Evolutionary conservation across 1,140 invertebrate species (phyloP).

Genomic region (Drosophila albomicans): DNA sequence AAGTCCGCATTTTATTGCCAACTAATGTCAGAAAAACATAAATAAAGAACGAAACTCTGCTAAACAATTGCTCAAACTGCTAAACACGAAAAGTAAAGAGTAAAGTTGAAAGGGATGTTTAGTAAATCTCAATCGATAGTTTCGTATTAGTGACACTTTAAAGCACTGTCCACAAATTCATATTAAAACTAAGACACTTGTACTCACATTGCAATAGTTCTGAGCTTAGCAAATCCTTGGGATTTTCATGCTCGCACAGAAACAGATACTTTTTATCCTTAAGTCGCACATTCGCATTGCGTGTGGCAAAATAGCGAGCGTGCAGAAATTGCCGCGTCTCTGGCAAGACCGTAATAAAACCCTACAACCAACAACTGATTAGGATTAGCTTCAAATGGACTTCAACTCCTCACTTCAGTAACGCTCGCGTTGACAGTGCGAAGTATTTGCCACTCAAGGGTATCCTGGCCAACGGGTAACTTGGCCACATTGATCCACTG

Average conservation of each 20-base stretch:
- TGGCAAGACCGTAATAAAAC: constrained; percentile 14
- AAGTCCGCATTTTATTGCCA: constrained; percentile 37
- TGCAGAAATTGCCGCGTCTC: constrained; percentile 66
- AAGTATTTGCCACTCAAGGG: constrained; percentile 6
- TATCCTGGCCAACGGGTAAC: constrained; percentile 24
- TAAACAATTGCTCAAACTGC: constrained; percentile 35
- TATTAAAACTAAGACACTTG: constrained; percentile 2
- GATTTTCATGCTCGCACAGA: constrained; percentile 72
- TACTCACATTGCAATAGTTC: constrained; percentile 80
- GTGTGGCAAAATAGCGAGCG: constrained; percentile 77
- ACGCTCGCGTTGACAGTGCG: constrained; percentile 14
- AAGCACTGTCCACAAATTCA: background rate
- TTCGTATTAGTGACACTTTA: too few relatives aligned
- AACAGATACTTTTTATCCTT: constrained; percentile 81
- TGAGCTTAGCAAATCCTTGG: constrained; percentile 54
- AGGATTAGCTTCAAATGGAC: constrained; percentile 2
- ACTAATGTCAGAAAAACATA: constrained; percentile 20
- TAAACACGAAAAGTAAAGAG: background rate
- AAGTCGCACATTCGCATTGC: constrained; percentile 70
- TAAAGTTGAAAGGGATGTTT: background rate
- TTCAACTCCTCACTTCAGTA: constrained; percentile 4
- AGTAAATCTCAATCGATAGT: background rate
- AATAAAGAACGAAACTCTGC: constrained; percentile 30
- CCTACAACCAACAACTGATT: background rate
- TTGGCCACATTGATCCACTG: constrained; percentile 74